Evolutionary conservation across 1,140 invertebrate genomes (phyloP).

Genomic region (Calosoma granatense): DNA sequence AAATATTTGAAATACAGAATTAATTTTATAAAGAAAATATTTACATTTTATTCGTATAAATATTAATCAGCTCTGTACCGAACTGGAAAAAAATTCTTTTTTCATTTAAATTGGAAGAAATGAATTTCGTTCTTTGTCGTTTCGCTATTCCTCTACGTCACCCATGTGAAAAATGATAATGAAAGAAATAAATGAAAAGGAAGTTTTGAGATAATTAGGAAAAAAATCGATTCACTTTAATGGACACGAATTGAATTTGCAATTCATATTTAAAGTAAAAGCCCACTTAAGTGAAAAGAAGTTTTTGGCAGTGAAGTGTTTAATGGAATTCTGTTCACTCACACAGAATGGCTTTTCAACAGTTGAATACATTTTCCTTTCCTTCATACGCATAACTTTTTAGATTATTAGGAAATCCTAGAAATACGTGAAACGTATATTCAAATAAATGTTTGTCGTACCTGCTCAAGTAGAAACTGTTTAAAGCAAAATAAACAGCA

Average conservation of each 20-base stretch:
- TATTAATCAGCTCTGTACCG: too few species aligned
- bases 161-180: background rate
- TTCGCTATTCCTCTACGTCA: too few species aligned
- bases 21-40: too few species aligned
- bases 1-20: too few species aligned
- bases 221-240: constrained; percentile 3
- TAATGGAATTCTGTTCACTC: background rate
- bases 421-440: background rate
- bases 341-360: background rate
- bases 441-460: background rate
- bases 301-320: constrained; percentile 4
- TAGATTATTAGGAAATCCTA: background rate
- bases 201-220: background rate
- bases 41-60: too few species aligned
- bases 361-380: background rate
- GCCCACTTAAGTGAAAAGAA: background rate
- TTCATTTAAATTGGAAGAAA: background rate
- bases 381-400: background rate
- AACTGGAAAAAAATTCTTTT: too few species aligned
- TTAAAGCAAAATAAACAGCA: too few species aligned
- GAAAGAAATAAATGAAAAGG: background rate
- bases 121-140: too few species aligned
- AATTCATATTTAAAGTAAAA: constrained; percentile 3
- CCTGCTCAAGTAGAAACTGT: too few species aligned
- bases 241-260: constrained; percentile 6